Base-by-base conservation (phyloP, 2,113 vertebrate genomes). In the Sander lucioperca region DNA sequence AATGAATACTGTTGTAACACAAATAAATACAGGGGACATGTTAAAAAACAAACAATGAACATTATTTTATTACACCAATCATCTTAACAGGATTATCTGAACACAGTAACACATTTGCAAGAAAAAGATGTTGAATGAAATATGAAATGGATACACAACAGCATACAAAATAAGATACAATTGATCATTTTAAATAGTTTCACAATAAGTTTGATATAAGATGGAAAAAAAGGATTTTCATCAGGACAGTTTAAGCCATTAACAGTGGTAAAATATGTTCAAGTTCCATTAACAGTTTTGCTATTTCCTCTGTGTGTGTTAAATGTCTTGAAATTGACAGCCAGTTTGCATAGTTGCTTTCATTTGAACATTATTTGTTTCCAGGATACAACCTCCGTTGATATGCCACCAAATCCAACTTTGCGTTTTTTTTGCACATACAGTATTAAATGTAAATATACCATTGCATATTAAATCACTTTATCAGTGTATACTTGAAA, bases 151-250 rank as follows among this genome's bases (percentile, higher is more conserved):
- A 91, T 93, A 94, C 92, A 92, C 88, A 88, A 89, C 80, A 88
- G 78, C 74, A 74, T 93, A 94, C 87, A 91, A 87, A 86, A 93
- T 82, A 91, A 92, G 88, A 88, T 93, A 93, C 83, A 85, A 67
- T 84, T 91, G 87, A 90, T 88, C 76, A 86, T 85, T 91, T 92
- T 94, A 95, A 96, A 95, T 94, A 95, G 86, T 90, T 87, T 88
- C 87, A 95, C 91, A 90, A 92, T 86, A 90, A 71, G 47, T 84
- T 89, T 91, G 74, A 89, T 93, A 89, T 91, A 92, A 84, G 68
- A 91, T 76, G 84, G 79, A 85, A 90, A 90, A 83, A 90, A 82
- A 68, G 87, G 79, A 64, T 86, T 90, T 83, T 90, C 85, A 91
- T 90, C 80, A 80, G 68, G 70, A 88, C 79, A 89, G 78, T 87